A percentile compares a stretch with the other conserved stretches of the same genome.
Conservation (phyloP, 2,888 invertebrate species). For the Agapostemon virescens region DNA sequence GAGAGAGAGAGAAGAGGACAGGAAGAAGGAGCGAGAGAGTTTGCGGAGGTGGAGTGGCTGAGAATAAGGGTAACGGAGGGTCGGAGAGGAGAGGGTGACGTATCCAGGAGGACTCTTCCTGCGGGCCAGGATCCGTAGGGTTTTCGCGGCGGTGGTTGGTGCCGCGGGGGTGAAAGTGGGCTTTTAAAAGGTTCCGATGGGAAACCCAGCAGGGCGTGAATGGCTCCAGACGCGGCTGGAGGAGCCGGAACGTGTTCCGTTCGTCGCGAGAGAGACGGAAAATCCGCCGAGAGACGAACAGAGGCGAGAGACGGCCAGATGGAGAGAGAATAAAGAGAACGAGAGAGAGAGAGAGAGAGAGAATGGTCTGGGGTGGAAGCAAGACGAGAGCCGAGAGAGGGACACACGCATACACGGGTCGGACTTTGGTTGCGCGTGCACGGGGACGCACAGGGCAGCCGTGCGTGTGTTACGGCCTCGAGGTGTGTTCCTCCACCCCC, state of each 20-base stretch:
- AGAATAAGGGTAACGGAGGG: slow-evolving; percentile 22
- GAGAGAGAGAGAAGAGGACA: not conserved
- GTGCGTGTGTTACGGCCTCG: slow-evolving; percentile 58
- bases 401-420: slow-evolving; percentile 14
- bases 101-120: slow-evolving; percentile 39
- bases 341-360: slow-evolving; percentile 20
- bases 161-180: slow-evolving; percentile 70
- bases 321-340: slow-evolving; percentile 41
- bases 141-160: slow-evolving; percentile 62
- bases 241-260: slow-evolving; percentile 59
- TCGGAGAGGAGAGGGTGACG: slow-evolving; percentile 10
- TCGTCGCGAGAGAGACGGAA: slow-evolving; percentile 32
- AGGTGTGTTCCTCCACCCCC: slow-evolving; percentile 51
- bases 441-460: slow-evolving; percentile 43
- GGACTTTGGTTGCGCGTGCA: slow-evolving; percentile 30
- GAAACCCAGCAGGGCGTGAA: slow-evolving; percentile 71
- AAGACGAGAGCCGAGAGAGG: slow-evolving; percentile 39
- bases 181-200: slow-evolving; percentile 75
- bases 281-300: not conserved
- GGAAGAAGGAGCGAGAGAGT: not conserved
- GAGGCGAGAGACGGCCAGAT: slow-evolving; percentile 18
- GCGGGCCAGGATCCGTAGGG: slow-evolving; percentile 56
- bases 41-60: not conserved
- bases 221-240: slow-evolving; percentile 64
- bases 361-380: slow-evolving; percentile 23